Evolutionary conservation across 1,140 invertebrate genomes (phyloP).

Genomic region (Drosophila sulfurigaster): DNA sequence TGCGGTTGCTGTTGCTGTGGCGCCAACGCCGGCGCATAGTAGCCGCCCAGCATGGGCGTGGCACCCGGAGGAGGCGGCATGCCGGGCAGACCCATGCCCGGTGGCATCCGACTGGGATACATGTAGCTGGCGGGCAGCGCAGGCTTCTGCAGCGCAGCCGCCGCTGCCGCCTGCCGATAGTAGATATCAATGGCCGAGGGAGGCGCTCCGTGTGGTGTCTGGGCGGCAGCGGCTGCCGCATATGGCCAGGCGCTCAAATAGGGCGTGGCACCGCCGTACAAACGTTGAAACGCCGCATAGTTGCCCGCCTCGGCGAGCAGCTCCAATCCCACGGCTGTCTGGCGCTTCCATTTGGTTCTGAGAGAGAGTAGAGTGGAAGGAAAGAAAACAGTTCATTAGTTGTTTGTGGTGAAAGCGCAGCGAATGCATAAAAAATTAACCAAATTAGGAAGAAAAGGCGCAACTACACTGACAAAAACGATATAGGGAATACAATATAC

Average conservation of each 20-base stretch:
- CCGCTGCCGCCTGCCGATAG: constrained; percentile 90
- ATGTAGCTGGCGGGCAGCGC: constrained; percentile 88
- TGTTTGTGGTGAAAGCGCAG: constrained; percentile 17
- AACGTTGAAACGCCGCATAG: constrained; percentile 97
- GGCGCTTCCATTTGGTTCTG: constrained; percentile 99
- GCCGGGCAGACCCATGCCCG: constrained; percentile 63
- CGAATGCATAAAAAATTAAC: constrained; percentile 42
- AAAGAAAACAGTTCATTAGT: constrained; percentile 31
- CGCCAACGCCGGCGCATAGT: constrained; percentile 61
- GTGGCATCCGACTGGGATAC: constrained; percentile 73
- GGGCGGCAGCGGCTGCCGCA: constrained; percentile 86
- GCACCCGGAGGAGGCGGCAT: constrained; percentile 70
- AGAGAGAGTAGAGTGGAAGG: constrained; percentile 6
- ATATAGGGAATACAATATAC: too few relatives aligned
- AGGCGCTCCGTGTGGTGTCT: constrained; percentile 86
- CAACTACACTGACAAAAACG: too few relatives aligned
- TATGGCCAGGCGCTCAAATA: constrained; percentile 88
- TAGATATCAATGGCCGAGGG: constrained; percentile 90
- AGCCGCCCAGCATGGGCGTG: constrained; percentile 71
- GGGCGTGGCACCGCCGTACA: constrained; percentile 91
- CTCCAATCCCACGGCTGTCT: constrained; percentile 98
- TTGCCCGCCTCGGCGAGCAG: constrained; percentile 98
- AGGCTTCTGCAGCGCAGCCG: constrained; percentile 91
- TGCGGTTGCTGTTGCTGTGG: constrained; percentile 3
- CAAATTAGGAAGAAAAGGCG: neutral